Evolutionary conservation across 2,797 vertebrate species (phyloP).

Genomic region (Salarias fasciatus): DNA sequence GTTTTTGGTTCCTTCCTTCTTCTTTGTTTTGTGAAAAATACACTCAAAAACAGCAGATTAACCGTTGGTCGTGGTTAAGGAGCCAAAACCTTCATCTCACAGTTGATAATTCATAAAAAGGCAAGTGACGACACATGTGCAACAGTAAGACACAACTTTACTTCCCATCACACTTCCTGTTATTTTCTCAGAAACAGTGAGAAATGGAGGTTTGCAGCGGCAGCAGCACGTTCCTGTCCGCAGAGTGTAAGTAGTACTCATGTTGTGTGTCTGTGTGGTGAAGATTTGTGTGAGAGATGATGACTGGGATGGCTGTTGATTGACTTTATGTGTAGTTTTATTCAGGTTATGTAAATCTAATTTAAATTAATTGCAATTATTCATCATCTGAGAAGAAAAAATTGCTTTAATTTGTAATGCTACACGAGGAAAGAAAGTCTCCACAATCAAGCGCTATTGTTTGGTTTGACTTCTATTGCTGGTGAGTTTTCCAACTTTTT

Average conservation of each 20-base stretch:
- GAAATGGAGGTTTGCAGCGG: constrained; percentile 35
- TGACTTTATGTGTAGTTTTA: too few species aligned
- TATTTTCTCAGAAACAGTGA: constrained; percentile 49
- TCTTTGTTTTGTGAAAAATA: too few species aligned
- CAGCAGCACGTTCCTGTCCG: constrained; percentile 21
- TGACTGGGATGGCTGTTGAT: too few species aligned
- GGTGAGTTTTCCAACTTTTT: too few species aligned
- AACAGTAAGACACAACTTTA: constrained; percentile 28
- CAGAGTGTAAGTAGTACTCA: constrained; percentile 56
- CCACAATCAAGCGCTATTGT: too few species aligned
- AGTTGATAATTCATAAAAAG: constrained; percentile 10
- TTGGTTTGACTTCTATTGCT: too few species aligned
- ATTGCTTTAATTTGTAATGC: too few species aligned
- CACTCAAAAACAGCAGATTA: not conserved
- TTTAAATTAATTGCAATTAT: not conserved
- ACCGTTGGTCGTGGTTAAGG: not conserved
- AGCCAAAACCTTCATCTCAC: not conserved
- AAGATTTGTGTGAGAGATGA: not conserved
- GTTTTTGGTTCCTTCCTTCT: constrained; percentile 31
- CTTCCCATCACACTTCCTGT: constrained; percentile 82
- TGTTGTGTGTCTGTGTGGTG: constrained; percentile 1
- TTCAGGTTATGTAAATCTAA: too few species aligned
- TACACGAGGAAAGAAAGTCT: too few species aligned
- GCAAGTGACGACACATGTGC: constrained; percentile 1
- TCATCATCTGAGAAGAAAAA: too few species aligned